phyloP scores from a whole-genome alignment of 2,797 vertebrate genomes.

The Balearica regulorum region DNA sequence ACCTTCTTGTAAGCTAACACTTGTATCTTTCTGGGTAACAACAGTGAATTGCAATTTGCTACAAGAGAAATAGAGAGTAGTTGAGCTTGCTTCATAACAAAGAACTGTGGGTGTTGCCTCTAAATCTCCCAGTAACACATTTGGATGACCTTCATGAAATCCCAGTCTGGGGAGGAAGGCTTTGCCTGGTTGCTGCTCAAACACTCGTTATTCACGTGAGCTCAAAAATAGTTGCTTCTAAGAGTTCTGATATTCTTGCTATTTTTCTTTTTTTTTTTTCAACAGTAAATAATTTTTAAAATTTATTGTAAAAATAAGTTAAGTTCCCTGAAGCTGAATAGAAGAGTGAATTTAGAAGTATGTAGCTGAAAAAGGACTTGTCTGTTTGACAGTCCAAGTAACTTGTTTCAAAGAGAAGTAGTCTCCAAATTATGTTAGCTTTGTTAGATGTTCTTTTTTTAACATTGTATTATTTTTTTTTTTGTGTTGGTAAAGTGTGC shows the following conservation, averaged over 20 bases:
- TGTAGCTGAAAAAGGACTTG: neutral
- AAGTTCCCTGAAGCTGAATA: neutral
- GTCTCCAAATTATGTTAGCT: neutral
- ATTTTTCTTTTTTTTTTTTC: neutral
- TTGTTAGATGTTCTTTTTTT: neutral
- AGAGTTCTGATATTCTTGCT: neutral
- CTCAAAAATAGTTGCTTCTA: neutral
- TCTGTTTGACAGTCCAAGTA: neutral
- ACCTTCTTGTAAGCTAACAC: neutral
- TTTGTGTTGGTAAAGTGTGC: neutral
- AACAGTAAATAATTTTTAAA: neutral
- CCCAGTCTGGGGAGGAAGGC: neutral
- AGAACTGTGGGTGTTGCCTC: neutral
- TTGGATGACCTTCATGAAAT: slow-evolving; percentile 25
- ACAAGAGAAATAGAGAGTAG: neutral
- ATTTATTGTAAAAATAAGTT: neutral
- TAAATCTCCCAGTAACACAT: neutral
- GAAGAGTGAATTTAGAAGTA: neutral
- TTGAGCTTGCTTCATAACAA: neutral
- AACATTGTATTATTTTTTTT: neutral
- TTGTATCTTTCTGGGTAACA: neutral
- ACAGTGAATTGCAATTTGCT: neutral
- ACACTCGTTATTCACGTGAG: neutral
- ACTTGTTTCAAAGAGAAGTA: neutral
- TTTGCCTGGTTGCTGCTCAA: neutral